Evolutionary conservation across 1,140 invertebrate genomes (phyloP).

Genomic region (Lysiphlebus fabarum): DNA sequence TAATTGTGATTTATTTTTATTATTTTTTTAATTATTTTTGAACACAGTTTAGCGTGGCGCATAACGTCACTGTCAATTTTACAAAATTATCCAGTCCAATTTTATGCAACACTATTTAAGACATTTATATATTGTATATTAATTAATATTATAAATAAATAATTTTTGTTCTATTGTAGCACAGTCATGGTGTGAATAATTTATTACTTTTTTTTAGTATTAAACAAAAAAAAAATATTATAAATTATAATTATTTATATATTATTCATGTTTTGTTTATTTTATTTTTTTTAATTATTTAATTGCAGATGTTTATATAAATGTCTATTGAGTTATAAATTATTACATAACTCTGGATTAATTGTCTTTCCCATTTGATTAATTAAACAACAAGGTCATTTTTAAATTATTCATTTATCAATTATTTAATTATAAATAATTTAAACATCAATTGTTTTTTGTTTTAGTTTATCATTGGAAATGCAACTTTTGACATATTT

Average conservation of each 20-base stretch:
- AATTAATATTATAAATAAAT: background rate
- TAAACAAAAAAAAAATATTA: background rate
- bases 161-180: background rate
- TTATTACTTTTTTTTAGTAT: constrained; percentile 27
- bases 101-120: no score
- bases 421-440: constrained; percentile 29
- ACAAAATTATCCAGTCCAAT: constrained; percentile 26
- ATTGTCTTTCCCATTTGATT: constrained; percentile 33
- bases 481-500: constrained; percentile 38
- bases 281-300: no score
- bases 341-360: constrained; percentile 39
- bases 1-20: background rate
- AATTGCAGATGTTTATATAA: constrained; percentile 38
- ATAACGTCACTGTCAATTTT: constrained; percentile 46
- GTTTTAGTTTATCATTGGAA: constrained; percentile 45
- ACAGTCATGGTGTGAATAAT: constrained; percentile 27
- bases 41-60: constrained; percentile 55
- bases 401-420: constrained; percentile 23
- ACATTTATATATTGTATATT: constrained; percentile 2
- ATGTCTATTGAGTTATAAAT: constrained; percentile 39
- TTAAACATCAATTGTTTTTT: constrained; percentile 30
- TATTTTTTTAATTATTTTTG: constrained; percentile 43
- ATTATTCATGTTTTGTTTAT: background rate
- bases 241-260: background rate
- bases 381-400: constrained; percentile 14